A percentile compares a stretch with the other conserved stretches of the same genome.
Conservation (phyloP, 2,797 vertebrate species). For the Phataginus tetradactyla region DNA sequence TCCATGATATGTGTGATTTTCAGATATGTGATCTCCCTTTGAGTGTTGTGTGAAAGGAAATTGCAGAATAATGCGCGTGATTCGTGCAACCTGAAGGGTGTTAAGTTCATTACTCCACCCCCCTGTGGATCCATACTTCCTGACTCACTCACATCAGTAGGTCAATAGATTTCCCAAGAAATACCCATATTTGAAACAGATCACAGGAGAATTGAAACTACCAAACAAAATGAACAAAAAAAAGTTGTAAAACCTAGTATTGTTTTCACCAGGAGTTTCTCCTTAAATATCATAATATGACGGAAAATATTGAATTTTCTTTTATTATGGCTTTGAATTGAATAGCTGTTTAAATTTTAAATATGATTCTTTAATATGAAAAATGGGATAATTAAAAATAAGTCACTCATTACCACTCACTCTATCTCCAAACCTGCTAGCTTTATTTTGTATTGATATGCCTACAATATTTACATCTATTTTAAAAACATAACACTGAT, state of each 20-base stretch:
- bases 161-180: not conserved
- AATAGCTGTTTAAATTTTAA: not conserved
- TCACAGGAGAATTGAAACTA: not conserved
- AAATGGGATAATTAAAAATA: not conserved
- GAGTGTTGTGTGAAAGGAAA: too few relatives aligned
- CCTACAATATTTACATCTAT: not conserved
- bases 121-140: too few relatives aligned
- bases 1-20: too few relatives aligned
- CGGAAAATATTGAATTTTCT: not conserved
- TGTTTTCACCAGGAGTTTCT: not conserved
- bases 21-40: too few relatives aligned
- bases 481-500: not conserved
- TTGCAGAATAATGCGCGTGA: too few relatives aligned
- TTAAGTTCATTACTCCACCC: too few relatives aligned
- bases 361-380: not conserved
- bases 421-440: not conserved
- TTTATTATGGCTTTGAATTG: not conserved
- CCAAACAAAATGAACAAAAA: not conserved
- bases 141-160: not conserved
- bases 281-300: not conserved
- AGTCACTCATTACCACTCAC: not conserved
- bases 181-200: not conserved
- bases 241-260: not conserved
- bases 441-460: not conserved
- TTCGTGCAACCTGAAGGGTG: too few relatives aligned